These are phyloP conservation scores for Lutraria lutraria DNA, from an alignment of 2,888 invertebrate species.

Conservation along the genomic window DNA sequence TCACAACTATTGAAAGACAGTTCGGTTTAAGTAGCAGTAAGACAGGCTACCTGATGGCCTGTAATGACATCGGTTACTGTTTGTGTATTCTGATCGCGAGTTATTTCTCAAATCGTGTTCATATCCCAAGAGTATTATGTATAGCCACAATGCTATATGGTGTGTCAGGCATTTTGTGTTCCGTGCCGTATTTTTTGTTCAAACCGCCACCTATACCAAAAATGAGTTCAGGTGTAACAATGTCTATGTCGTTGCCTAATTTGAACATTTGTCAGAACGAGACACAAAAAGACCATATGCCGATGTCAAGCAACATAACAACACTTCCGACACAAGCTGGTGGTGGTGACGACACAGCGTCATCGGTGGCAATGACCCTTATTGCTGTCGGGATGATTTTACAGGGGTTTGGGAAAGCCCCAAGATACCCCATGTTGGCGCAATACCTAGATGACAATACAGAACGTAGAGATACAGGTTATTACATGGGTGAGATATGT, in stretches of 20 bases:
- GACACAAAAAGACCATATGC: background rate
- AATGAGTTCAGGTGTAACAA: background rate
- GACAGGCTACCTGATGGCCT: conserved; percentile 76
- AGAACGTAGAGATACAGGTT: conserved; percentile 60
- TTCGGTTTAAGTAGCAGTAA: conserved; percentile 77
- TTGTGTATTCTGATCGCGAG: conserved; percentile 66
- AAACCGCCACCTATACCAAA: conserved; percentile 30
- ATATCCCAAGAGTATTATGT: conserved; percentile 69
- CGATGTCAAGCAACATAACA: background rate
- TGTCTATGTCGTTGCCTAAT: background rate
- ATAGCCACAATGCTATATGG: conserved; percentile 63
- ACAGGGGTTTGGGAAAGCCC: conserved; percentile 72
- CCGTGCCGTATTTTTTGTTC: conserved; percentile 59
- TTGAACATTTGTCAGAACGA: conserved; percentile 4
- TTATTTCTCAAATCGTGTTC: conserved; percentile 59
- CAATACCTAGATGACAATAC: conserved; percentile 73
- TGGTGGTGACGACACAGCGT: conserved; percentile 13
- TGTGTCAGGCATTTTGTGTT: conserved; percentile 63
- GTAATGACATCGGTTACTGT: conserved; percentile 79
- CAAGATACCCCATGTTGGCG: conserved; percentile 63
- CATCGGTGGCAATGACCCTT: conserved; percentile 58
- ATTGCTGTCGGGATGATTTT: conserved; percentile 71
- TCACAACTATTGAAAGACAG: conserved; percentile 77
- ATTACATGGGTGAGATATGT: conserved; percentile 68
- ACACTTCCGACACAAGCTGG: background rate